These are phyloP conservation scores for Antennarius striatus DNA, from an alignment of 2,113 vertebrate genomes.

Conservation along the genomic window DNA sequence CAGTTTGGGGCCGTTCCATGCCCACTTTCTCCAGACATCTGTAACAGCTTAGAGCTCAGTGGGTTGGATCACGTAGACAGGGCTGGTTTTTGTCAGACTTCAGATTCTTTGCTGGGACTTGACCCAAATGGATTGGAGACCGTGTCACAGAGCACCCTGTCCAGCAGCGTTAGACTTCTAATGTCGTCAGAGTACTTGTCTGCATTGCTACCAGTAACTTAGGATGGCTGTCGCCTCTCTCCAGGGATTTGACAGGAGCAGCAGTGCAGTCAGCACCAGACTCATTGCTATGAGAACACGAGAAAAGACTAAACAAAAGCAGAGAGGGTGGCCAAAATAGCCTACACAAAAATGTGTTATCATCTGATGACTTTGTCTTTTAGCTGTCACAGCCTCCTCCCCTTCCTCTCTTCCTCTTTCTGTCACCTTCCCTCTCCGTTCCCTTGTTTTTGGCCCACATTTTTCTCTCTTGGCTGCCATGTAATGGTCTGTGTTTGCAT, in stretches of 20 bases:
- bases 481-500: constrained; percentile 75
- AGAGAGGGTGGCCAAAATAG: constrained; percentile 36
- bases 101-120: constrained; percentile 62
- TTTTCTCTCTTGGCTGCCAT: constrained; percentile 45
- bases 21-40: constrained; percentile 70
- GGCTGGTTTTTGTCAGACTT: constrained; percentile 74
- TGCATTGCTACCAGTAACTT: constrained; percentile 30
- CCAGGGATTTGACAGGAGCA: constrained; percentile 41
- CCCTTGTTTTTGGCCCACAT: constrained; percentile 46
- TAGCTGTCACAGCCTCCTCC: constrained; percentile 14
- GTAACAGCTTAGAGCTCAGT: constrained; percentile 71
- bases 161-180: constrained; percentile 32
- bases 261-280: constrained; percentile 29
- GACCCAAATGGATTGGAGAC: constrained; percentile 66
- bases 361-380: constrained; percentile 40
- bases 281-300: constrained; percentile 31
- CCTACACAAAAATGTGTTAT: constrained; percentile 45
- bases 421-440: constrained; percentile 45
- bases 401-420: constrained; percentile 25
- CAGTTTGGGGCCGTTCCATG: constrained; percentile 44
- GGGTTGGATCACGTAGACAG: constrained; percentile 71
- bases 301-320: constrained; percentile 56
- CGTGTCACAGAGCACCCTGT: constrained; percentile 51
- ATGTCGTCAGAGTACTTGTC: constrained; percentile 47
- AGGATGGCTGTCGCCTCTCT: constrained; percentile 17